A percentile compares a stretch with the other conserved stretches of the same genome.
Conservation (phyloP, 1,140 invertebrate genomes). For the Caenorhabditis briggsae region DNA sequence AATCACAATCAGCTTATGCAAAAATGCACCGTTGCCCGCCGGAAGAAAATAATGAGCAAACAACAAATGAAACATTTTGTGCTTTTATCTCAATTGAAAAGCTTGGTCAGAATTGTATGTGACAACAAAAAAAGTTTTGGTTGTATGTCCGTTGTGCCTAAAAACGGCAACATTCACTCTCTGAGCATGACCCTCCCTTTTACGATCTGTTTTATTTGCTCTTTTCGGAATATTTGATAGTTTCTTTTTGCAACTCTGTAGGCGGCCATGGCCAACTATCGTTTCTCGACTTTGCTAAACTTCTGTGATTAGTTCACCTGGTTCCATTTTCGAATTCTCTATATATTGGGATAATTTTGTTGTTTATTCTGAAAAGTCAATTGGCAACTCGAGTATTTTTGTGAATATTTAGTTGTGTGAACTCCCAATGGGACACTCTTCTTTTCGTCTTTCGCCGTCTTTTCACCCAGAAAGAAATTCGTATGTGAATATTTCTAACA, state of each 20-base stretch:
- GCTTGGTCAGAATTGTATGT: not conserved
- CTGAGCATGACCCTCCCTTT: not conserved
- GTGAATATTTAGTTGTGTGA: conserved; percentile 48
- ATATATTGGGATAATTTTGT: not conserved
- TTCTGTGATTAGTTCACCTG: too few relatives aligned
- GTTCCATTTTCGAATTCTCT: too few relatives aligned
- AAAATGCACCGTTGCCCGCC: not conserved
- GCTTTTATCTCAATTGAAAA: conserved; percentile 36
- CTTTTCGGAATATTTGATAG: conserved; percentile 49
- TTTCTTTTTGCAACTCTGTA: not conserved
- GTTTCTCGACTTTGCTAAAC: not conserved
- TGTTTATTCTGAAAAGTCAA: conserved; percentile 42
- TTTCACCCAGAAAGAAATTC: not conserved
- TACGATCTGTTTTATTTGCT: conserved; percentile 45
- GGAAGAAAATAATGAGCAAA: not conserved
- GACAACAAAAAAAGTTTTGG: not conserved
- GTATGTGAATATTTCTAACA: conserved; percentile 34
- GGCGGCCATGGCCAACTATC: not conserved
- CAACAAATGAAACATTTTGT: conserved; percentile 27
- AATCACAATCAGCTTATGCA: conserved; percentile 20
- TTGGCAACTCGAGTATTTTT: conserved; percentile 47
- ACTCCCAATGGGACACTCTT: conserved; percentile 36
- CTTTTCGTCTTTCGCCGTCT: not conserved
- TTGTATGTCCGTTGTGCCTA: not conserved
- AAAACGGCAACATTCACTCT: conserved; percentile 33